Evolutionary conservation across 2,888 invertebrate species (phyloP), one percentile per base, ranked within the genome.

Genomic region (Cremastinae sp.): DNA sequence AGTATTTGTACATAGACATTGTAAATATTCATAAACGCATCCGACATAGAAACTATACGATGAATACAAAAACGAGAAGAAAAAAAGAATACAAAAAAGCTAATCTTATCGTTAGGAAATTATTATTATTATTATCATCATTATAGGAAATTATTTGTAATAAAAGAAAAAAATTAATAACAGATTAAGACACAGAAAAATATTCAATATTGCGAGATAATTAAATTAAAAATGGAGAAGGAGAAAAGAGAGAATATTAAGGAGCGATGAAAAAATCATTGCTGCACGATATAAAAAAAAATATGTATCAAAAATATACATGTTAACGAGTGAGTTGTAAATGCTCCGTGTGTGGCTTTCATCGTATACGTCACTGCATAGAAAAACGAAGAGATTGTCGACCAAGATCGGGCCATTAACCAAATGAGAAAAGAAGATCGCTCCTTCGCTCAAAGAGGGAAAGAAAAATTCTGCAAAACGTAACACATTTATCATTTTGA

Each of bases 1-100:
- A 78, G 78, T 80, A 80, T 79, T 79, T 81, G 80, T 81, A 81
- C 65, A 80, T 81, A 81, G 77, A 72, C 74, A 80, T 76, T 81
- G 80, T 81, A 81, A 81, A 81, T 81, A 81, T 69, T 70, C 77
- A 74, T 53, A 58, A 22, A 18, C 75, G 64, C 73, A 73, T 73
- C 68, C 62, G 51, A 76, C 10, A 39, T 51, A 51, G 37, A 64
- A 75, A 55, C 53, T 75, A 70, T 71, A 61, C 39, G 53, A 69
- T 12, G 45, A 16, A 37, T 56, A 58, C 8, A 43, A 45, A 9
- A 53, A 45, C 4, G 39, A 10, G 8, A 16, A 61, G 12, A 51
- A 55, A 35, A 35, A 18, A 37, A 53, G 55, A 45, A 20, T 28
- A n/a, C 22, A 22, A 56, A 28, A 16, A 73, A 59, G 51, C 39